Conservation (phyloP, 2,113 vertebrate species). For the Campylorhamphus procurvoides region DNA sequence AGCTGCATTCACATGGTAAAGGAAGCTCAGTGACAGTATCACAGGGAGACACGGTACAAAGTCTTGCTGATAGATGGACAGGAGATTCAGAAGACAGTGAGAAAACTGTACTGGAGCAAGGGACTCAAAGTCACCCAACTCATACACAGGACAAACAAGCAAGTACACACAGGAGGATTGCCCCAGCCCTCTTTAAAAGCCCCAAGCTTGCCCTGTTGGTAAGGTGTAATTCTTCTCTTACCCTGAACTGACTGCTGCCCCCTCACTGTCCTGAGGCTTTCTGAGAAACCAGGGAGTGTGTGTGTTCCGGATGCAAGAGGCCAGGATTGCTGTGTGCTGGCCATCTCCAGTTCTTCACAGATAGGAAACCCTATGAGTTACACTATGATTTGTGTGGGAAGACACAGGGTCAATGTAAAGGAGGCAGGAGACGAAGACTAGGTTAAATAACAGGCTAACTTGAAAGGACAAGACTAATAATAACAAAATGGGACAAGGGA, state of each 20-base stretch:
- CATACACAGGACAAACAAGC: neutral
- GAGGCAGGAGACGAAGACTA: neutral
- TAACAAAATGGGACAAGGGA: neutral
- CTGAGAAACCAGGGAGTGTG: neutral
- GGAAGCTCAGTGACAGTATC: neutral
- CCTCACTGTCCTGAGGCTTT: neutral
- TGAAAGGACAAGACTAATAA: neutral
- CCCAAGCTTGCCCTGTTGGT: neutral
- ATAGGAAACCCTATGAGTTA: neutral
- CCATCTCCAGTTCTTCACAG: neutral
- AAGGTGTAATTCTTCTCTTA: neutral
- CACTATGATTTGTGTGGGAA: neutral
- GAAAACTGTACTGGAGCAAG: neutral
- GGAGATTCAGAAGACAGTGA: neutral
- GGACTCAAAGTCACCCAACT: neutral
- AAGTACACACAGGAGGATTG: neutral
- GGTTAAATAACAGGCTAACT: neutral
- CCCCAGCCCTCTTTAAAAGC: neutral
- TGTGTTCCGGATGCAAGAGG: neutral
- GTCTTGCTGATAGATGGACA: neutral
- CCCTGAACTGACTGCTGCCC: neutral
- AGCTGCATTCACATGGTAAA: neutral
- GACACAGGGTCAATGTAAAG: neutral
- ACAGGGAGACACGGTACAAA: neutral
- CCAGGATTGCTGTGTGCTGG: accelerated